Conservation (phyloP, 2,113 vertebrate genomes). For the Datnioides undecimradiatus region DNA sequence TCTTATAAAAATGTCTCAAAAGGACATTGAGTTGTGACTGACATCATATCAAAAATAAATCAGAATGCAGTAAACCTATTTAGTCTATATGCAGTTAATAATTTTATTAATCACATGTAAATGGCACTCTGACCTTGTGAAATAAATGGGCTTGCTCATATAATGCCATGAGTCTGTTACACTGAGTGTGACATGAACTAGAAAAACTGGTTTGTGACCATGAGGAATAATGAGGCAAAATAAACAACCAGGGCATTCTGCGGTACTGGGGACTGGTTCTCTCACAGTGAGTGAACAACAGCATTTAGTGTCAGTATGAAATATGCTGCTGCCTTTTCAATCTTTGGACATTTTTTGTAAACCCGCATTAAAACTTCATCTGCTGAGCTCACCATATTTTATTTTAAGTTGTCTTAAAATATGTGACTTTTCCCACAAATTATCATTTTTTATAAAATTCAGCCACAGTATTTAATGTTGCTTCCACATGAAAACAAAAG, state of each 20-base stretch:
- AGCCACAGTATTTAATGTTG: not conserved
- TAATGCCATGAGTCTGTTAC: not conserved
- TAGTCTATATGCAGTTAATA: too few relatives aligned
- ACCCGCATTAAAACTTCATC: not conserved
- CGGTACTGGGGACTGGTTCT: not conserved
- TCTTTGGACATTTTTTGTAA: not conserved
- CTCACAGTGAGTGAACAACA: too few relatives aligned
- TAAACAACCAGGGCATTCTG: not conserved
- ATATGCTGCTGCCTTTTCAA: too few relatives aligned
- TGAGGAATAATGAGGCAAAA: not conserved
- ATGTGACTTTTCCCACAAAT: not conserved
- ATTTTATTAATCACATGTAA: not conserved
- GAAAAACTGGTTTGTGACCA: conserved; percentile 46
- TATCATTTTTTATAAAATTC: too few relatives aligned
- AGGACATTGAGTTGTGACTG: not conserved
- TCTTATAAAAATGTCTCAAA: too few relatives aligned
- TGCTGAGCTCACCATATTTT: too few relatives aligned
- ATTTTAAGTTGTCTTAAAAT: too few relatives aligned
- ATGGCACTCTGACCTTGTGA: not conserved
- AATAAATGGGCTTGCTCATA: not conserved
- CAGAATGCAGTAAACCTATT: not conserved
- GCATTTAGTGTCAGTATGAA: too few relatives aligned
- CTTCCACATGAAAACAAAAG: not conserved
- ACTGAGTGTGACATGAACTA: not conserved
- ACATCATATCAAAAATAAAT: not conserved